A percentile compares a stretch with the other conserved stretches of the same genome.
phyloP scores from a whole-genome alignment of 2,113 vertebrate genomes.

The Ondatra zibethicus region DNA sequence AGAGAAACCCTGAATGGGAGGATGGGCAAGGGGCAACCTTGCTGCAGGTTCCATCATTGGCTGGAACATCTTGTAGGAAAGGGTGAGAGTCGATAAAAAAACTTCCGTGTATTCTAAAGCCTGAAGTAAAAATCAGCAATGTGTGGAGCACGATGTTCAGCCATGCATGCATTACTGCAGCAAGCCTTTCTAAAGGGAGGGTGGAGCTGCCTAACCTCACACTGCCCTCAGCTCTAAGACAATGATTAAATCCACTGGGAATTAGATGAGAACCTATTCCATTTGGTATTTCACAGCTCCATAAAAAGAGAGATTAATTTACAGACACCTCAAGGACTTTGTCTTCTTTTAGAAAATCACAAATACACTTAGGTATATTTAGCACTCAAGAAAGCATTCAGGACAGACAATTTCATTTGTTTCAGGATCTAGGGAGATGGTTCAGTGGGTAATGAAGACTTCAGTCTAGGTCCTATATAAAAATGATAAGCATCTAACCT shows the following conservation, averaged over 20 bases:
- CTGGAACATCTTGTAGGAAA: too few relatives aligned
- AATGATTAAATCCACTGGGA: not conserved
- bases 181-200: not conserved
- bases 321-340: not conserved
- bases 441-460: not conserved
- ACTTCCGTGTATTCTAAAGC: not conserved
- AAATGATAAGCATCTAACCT: not conserved
- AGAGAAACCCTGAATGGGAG: not conserved
- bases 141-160: not conserved
- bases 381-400: not conserved
- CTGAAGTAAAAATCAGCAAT: not conserved
- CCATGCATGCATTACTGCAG: too few relatives aligned
- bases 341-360: not conserved
- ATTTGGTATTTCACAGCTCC: not conserved
- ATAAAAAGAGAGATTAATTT: not conserved
- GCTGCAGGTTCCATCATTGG: not conserved
- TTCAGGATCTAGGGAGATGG: not conserved
- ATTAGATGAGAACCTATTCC: too few relatives aligned
- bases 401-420: not conserved
- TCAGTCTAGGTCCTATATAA: not conserved
- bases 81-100: too few relatives aligned
- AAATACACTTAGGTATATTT: not conserved
- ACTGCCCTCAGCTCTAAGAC: not conserved
- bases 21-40: too few relatives aligned
- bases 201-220: accelerated